phyloP scores from a whole-genome alignment of 92 coral and sea anemone genomes.

The Anthopleura xanthogrammica region DNA sequence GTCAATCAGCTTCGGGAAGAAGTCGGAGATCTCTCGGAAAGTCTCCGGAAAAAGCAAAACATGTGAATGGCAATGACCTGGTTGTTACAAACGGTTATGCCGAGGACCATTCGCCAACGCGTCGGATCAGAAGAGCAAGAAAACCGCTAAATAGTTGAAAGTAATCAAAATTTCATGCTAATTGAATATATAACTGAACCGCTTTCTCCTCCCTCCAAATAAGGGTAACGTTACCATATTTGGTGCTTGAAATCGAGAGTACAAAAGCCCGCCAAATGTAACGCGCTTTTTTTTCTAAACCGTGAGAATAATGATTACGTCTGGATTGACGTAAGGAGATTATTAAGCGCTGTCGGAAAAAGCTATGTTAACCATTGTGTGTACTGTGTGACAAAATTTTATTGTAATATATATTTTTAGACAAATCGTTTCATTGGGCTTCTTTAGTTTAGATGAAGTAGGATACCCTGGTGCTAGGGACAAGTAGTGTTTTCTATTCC shows the following conservation, averaged over 20 bases:
- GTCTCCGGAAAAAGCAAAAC: slow-evolving; percentile 25
- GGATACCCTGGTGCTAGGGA: too few species aligned
- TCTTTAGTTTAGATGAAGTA: too few species aligned
- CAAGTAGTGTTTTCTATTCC: too few species aligned
- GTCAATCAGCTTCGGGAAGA: slow-evolving; percentile 63
- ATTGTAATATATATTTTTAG: too few species aligned
- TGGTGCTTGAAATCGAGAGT: not conserved
- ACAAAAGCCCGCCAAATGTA: too few species aligned
- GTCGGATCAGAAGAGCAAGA: slow-evolving; percentile 55
- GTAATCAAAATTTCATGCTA: not conserved
- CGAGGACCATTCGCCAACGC: slow-evolving; percentile 49
- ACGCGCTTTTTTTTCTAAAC: not conserved
- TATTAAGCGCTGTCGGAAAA: too few species aligned
- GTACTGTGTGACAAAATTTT: too few species aligned
- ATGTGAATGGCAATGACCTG: slow-evolving; percentile 8
- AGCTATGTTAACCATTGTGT: too few species aligned
- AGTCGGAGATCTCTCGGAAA: slow-evolving; percentile 41
- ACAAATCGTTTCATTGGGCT: too few species aligned
- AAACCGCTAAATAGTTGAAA: slow-evolving; percentile 38
- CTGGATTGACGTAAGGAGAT: too few species aligned
- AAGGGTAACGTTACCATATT: not conserved
- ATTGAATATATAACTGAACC: not conserved
- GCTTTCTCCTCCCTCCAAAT: not conserved
- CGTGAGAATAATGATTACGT: too few species aligned
- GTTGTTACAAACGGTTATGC: slow-evolving; percentile 21